Conservation (phyloP, 2,113 vertebrate genomes). For the Chiloscyllium plagiosum region DNA sequence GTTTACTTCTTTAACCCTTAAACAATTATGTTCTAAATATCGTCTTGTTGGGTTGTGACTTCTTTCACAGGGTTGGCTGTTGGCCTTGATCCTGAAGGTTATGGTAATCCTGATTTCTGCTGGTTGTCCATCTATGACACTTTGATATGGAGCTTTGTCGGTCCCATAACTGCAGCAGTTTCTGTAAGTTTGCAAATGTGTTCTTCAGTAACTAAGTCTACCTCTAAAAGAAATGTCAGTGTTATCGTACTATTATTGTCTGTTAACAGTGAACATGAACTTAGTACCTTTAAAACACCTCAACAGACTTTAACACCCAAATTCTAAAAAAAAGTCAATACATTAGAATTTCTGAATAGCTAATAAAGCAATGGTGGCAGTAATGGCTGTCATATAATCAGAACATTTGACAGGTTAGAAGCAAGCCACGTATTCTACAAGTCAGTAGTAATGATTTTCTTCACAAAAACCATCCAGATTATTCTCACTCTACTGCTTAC, state of each 20-base stretch:
- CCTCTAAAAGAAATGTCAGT: neutral
- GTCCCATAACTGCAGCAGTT: slow-evolving; percentile 70
- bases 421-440: neutral
- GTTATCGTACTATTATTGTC: neutral
- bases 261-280: neutral
- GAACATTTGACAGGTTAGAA: neutral
- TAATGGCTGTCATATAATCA: neutral
- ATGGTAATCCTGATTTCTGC: slow-evolving; percentile 89
- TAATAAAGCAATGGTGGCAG: neutral
- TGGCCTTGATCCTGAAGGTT: slow-evolving; percentile 86
- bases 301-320: neutral
- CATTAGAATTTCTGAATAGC: neutral
- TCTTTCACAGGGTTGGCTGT: slow-evolving; percentile 71
- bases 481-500: neutral
- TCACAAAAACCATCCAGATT: neutral
- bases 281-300: too few relatives aligned
- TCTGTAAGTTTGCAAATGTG: slow-evolving; percentile 62
- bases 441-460: neutral
- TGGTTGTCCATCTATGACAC: slow-evolving; percentile 89
- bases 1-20: neutral
- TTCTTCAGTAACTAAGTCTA: neutral
- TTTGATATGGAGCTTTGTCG: slow-evolving; percentile 86
- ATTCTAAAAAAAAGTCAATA: neutral
- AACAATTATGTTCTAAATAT: neutral
- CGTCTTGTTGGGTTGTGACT: neutral